A percentile compares a stretch with the other conserved stretches of the same genome.
Evolutionary conservation across 1,140 invertebrate genomes (phyloP).

Genomic region (Drosophila chauvacae): DNA sequence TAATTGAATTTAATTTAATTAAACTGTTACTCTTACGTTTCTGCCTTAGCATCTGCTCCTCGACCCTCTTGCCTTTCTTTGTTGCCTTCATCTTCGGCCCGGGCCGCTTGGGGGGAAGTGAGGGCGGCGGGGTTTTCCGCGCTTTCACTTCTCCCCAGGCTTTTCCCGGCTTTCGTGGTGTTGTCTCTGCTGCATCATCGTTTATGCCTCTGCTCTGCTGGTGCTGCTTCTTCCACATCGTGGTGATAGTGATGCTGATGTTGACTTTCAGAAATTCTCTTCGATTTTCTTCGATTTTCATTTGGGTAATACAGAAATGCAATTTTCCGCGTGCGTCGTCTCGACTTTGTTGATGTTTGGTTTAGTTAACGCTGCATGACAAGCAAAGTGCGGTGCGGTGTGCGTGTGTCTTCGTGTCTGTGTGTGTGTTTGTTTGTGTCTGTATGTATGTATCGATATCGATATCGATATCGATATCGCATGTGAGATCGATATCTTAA

Average conservation of each 20-base stretch:
- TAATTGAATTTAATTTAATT: conserved; percentile 75
- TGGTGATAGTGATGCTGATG: conserved; percentile 49
- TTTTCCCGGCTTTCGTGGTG: conserved; percentile 12
- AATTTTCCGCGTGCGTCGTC: conserved; percentile 81
- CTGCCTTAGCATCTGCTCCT: conserved; percentile 2
- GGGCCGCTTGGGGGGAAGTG: conserved; percentile 1
- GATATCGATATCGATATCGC: not conserved
- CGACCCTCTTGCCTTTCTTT: conserved; percentile 23
- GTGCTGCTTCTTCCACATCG: conserved; percentile 4
- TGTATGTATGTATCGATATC: conserved; percentile 11
- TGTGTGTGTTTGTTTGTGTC: conserved; percentile 12
- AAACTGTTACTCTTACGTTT: conserved; percentile 57
- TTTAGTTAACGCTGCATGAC: conserved; percentile 73
- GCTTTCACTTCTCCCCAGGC: not conserved
- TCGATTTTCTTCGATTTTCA: conserved; percentile 9
- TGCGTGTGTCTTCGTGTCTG: conserved; percentile 12
- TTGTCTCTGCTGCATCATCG: conserved; percentile 29
- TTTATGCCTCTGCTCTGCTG: conserved; percentile 20
- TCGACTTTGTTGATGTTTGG: conserved; percentile 79
- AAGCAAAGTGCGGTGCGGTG: conserved; percentile 73
- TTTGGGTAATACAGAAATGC: conserved; percentile 80
- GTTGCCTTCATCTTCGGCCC: conserved; percentile 5
- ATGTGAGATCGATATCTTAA: not conserved
- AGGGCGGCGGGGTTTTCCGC: not conserved
- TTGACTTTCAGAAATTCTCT: conserved; percentile 6